Evolutionary conservation across 2,888 invertebrate genomes (phyloP), one percentile per base, ranked within the genome.

Genomic region (Apotomis turbidana): DNA sequence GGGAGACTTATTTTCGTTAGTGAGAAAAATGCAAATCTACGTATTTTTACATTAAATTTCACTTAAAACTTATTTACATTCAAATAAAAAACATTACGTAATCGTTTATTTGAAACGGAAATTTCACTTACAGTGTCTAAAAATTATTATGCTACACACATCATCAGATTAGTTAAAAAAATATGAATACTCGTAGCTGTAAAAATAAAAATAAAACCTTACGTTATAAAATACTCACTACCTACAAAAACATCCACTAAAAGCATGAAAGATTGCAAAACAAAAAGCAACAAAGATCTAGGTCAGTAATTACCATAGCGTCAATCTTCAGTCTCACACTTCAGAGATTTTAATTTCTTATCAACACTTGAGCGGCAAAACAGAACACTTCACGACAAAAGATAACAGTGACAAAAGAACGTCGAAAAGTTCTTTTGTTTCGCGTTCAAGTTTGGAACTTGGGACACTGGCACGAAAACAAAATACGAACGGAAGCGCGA

Each of bases 341-440:
- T 58, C 63, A 68, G 58, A 68, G 72, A 63, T 72, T 72, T 72
- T 68, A 72, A 72, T 72, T 63, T 68, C 72, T 72, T 72, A 72
- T 75, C 71, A 76, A 72, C 76, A 74, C 76, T 72, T 74, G 60
- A 78, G 58, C 36, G 71, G 70, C 74, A 67, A 75, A 75, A 72
- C 73, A 73, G 60, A 76, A 76, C 77, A 76, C 76, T 67, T 76
- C 75, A 75, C 70, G 55, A 73, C 68, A 75, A 75, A 74, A 74
- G 75, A 75, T 69, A 71, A 72, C 64, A 68, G 64, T 68, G 68
- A 75, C 75, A 75, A 75, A 74, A 71, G 73, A 75, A 64, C 60
- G 66, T 38, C 66, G 66, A 63, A 64, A 71, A 75, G 73, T 75
- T 61, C 70, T 69, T 76, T 74, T 74, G 74, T 72, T 76, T 73